Base-by-base conservation (phyloP, 2,113 vertebrate species). In the Tachycineta bicolor region DNA sequence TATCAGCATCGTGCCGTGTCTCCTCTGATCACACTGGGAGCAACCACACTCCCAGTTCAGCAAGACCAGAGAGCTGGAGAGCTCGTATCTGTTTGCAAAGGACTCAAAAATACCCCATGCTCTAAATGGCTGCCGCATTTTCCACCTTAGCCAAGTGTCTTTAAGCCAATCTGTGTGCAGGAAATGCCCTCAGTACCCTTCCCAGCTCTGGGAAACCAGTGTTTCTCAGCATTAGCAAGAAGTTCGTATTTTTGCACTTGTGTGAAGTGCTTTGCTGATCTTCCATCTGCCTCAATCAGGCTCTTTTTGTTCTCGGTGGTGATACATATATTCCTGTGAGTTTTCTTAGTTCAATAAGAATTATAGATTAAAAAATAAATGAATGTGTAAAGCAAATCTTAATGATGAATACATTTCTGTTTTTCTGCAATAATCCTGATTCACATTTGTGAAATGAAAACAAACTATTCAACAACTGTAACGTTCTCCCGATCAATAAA, bases 361-460 rank as follows among this genome's bases (percentile, higher is more conserved):
- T 96, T 97, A 95, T 89, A 97, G 95, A 96, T 96, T 93, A 94
- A 96, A 97, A 97, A 96, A 93, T 83, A 94, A 95, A 95, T 60
- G 93, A 94, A 87, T 75, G 90, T 94, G 90, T 96, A 96, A 92
- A 86, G 88, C 86, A 95, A 92, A 96, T 95, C 87, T 68, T 83
- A 95, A 96, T 96, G 95, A 95, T 86, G 85, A 96, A 92, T 79
- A 94, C 65, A 44, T 75, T 68, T 64, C 80, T 79, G 79, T 94
- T 93, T 94, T 90, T 81, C 93, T 58, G 47, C 86, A 94, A 75
- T 94, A 94, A 95, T 90, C 86, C 65, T 16, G 80, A 88, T 58
- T 78, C 96, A 82, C 86, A 73, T 92, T 90, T 84, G 83, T 73
- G 86, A 94, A 96, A 96, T 73, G 86, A 96, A 95, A 96, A 93